These are phyloP conservation scores for Plagodis dolabraria DNA, from an alignment of 2,888 invertebrate species.

Conservation along the genomic window DNA sequence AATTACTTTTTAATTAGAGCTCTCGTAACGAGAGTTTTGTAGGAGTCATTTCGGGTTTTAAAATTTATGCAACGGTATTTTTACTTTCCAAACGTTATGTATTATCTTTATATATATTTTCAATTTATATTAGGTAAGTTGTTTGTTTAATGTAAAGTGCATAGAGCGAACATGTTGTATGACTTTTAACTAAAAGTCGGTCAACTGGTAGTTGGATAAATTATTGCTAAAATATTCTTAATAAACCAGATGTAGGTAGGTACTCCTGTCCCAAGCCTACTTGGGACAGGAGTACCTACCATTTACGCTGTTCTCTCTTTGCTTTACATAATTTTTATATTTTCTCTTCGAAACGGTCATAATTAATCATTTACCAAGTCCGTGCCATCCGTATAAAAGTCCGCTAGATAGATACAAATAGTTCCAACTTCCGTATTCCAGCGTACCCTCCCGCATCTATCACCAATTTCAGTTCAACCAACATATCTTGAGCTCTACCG, in stretches of 20 bases:
- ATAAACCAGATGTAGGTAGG: too few relatives aligned
- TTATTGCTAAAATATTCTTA: too few relatives aligned
- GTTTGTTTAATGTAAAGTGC: background rate
- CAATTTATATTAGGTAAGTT: background rate
- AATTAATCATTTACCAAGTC: too few relatives aligned
- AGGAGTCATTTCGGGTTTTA: constrained; percentile 59
- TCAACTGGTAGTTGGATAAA: too few relatives aligned
- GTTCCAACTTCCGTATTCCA: constrained; percentile 42
- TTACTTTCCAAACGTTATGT: constrained; percentile 41
- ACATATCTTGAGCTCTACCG: constrained; percentile 38
- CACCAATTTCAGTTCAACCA: constrained; percentile 54
- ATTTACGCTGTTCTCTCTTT: too few relatives aligned
- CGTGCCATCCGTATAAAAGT: constrained; percentile 1
- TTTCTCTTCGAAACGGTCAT: too few relatives aligned
- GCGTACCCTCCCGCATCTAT: constrained; percentile 46
- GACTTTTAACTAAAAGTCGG: too few relatives aligned
- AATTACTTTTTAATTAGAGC: constrained; percentile 83
- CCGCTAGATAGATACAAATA: constrained; percentile 40
- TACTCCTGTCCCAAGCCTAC: too few relatives aligned
- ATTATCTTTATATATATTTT: constrained; percentile 36
- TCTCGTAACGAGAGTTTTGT: constrained; percentile 75
- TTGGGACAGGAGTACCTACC: too few relatives aligned
- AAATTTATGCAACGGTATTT: constrained; percentile 52
- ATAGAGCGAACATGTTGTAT: too few relatives aligned
- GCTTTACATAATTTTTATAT: too few relatives aligned